phyloP scores from a whole-genome alignment of 2,888 invertebrate genomes.

The Bugulina stolonifera region DNA sequence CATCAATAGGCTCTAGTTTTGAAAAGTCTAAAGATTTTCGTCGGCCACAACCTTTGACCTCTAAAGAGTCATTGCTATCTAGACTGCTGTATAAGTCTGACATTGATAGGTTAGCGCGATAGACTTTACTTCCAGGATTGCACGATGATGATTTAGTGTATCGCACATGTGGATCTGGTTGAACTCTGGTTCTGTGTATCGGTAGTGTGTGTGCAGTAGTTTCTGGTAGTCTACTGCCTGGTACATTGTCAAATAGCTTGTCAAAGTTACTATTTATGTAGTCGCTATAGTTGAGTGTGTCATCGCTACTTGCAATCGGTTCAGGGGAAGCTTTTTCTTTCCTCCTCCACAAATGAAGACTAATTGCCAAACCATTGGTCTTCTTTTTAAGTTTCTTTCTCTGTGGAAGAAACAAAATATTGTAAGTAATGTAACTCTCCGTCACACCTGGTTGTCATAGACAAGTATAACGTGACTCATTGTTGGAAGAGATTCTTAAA shows the following conservation, averaged over 20 bases:
- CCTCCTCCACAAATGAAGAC: not conserved
- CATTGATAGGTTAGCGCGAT: not conserved
- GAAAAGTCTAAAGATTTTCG: conserved; percentile 21
- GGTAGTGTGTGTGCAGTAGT: not conserved
- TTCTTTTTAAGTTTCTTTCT: conserved; percentile 22
- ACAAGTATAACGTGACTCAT: too few species aligned
- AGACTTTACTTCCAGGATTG: not conserved
- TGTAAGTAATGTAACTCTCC: not conserved
- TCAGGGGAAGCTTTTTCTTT: not conserved
- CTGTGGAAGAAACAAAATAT: not conserved
- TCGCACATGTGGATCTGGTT: not conserved
- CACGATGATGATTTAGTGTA: not conserved
- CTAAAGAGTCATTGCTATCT: not conserved
- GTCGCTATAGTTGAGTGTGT: not conserved
- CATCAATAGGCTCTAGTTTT: not conserved
- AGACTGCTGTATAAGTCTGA: not conserved
- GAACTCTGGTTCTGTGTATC: not conserved
- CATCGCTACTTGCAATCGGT: not conserved
- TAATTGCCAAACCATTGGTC: not conserved
- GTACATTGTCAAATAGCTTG: not conserved
- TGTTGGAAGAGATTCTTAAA: too few species aligned
- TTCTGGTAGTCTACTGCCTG: not conserved
- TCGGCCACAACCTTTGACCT: not conserved
- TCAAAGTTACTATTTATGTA: not conserved
- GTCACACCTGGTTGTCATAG: not conserved